A percentile compares a stretch with the other conserved stretches of the same genome.
phyloP scores from a whole-genome alignment of 2,113 vertebrate genomes.

The Deroptyus accipitrinus region DNA sequence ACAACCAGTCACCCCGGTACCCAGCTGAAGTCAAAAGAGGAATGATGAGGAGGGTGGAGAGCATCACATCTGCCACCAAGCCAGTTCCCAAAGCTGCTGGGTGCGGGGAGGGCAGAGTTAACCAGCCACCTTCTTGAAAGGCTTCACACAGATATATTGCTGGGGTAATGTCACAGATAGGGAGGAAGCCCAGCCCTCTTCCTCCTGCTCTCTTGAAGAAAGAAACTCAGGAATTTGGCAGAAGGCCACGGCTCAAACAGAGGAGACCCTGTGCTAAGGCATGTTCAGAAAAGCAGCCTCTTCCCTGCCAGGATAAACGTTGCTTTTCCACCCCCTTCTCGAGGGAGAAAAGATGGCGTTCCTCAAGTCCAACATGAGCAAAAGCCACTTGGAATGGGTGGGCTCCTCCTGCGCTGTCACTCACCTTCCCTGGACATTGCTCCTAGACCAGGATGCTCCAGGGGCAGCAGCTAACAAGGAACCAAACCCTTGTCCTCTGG shows the following conservation, averaged over 20 bases:
- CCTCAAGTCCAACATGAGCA: not conserved
- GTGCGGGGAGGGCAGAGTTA: not conserved
- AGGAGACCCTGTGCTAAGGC: constrained; percentile 52
- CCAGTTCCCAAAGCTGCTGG: rapidly evolving
- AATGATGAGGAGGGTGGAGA: not conserved
- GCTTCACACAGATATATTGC: not conserved
- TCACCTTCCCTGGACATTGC: not conserved
- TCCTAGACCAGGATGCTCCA: not conserved
- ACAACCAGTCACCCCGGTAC: not conserved
- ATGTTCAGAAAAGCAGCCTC: not conserved
- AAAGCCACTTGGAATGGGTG: not conserved
- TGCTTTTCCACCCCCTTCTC: constrained; percentile 35
- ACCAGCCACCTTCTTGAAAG: not conserved
- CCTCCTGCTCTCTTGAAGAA: constrained; percentile 40
- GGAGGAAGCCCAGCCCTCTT: constrained; percentile 61
- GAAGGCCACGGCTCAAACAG: constrained; percentile 44
- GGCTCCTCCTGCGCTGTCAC: not conserved
- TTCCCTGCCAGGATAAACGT: constrained; percentile 54
- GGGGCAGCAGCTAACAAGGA: not conserved
- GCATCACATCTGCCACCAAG: rapidly evolving
- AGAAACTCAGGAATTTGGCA: constrained; percentile 56
- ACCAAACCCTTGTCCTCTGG: not conserved
- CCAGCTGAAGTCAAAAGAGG: not conserved
- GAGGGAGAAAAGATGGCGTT: not conserved
- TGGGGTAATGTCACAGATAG: not conserved